Evolutionary conservation across 2,888 invertebrate genomes (phyloP), one percentile per base, ranked within the genome.

Genomic region (Ectemnius lituratus): DNA sequence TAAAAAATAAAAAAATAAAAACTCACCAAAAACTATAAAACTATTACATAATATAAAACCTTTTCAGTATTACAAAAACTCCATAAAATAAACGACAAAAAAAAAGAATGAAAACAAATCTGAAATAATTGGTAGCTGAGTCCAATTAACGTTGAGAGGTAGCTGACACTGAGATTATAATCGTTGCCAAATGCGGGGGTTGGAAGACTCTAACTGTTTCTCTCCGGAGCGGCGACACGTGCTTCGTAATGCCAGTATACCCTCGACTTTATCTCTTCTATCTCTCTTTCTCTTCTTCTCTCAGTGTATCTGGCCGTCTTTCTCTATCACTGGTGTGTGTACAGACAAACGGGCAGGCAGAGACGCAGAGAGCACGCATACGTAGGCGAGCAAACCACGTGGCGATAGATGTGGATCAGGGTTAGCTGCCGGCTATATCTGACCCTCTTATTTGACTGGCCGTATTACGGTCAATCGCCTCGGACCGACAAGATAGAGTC

Each of bases 341-440:
- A 23, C 3, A 23, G 23, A 23, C 3, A 23, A 23, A 23, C 23
- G 37, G 62, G n/a, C 27, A 47, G n/a, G 28, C 8, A 57, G 23
- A 70, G n/a, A n/a, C n/a, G n/a, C 62, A 23, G 13, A 8, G 6
- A 6, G 52, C 20, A n/a, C 62, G 49, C 61, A 3, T 14, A 20
- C n/a, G 63, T n/a, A 14, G 61, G 45, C 28, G 61, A 57, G 64
- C 70, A 83, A 83, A 89, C 87, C 90, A 89, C 89, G 90, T 89
- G 90, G 89, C 86, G 86, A 88, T 90, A 88, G 84, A 90, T 90
- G 87, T 90, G 87, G 90, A 90, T 89, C 90, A 90, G 90, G 90
- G 90, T 90, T 90, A 90, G 85, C 86, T 85, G 76, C 52, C 80
- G 87, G 82, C 88, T 90, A 90, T 90, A 90, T 88, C 84, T 89